A percentile compares a stretch with the other conserved stretches of the same genome.
Evolutionary conservation across 2,113 vertebrate genomes (phyloP).

Genomic region (Phalacrocorax aristotelis): DNA sequence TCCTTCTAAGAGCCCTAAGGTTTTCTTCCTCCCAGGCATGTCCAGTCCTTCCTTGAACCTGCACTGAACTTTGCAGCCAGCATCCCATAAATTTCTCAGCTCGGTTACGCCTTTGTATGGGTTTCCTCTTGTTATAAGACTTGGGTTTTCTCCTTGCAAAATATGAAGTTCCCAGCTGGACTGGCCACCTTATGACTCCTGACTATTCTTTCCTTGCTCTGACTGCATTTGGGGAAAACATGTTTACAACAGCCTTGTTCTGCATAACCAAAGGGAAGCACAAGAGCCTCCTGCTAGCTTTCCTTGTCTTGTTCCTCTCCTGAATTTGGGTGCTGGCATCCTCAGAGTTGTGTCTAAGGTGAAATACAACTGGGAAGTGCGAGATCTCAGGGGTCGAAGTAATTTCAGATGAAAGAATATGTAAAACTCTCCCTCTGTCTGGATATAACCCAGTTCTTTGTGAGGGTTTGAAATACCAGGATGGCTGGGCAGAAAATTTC

Average conservation of each 20-base stretch:
- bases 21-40: too few relatives aligned
- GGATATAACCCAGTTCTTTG: not conserved
- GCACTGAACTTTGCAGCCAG: too few relatives aligned
- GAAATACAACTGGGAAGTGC: not conserved
- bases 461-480: not conserved
- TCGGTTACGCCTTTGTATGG: too few relatives aligned
- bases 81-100: too few relatives aligned
- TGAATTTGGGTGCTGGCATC: not conserved
- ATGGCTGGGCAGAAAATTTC: not conserved
- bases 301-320: accelerated
- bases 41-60: too few relatives aligned
- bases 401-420: not conserved
- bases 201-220: not conserved
- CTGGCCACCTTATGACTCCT: not conserved
- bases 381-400: not conserved
- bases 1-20: too few relatives aligned
- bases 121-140: not conserved
- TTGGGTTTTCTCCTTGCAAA: not conserved
- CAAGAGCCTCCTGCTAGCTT: not conserved
- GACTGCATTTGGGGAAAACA: not conserved
- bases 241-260: not conserved
- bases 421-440: not conserved
- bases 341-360: not conserved
- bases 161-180: not conserved
- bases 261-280: not conserved